phyloP scores from a whole-genome alignment of 2,888 invertebrate species.

The Agrochola macilenta region DNA sequence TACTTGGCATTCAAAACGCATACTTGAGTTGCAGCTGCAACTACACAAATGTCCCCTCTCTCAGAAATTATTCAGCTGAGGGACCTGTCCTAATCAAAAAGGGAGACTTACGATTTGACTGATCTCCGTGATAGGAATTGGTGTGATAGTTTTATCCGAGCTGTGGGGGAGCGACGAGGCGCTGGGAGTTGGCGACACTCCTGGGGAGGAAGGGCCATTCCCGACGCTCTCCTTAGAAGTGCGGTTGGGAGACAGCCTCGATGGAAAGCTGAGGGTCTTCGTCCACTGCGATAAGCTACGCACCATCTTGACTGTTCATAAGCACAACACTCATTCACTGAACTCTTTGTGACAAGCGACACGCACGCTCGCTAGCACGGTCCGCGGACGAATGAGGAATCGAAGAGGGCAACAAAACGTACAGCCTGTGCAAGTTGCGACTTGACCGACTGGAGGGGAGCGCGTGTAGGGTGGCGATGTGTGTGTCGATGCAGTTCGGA shows the following conservation, averaged over 20 bases:
- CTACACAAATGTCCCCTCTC: constrained; percentile 57
- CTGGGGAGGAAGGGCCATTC: constrained; percentile 90
- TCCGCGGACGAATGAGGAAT: constrained; percentile 84
- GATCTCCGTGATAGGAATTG: constrained; percentile 92
- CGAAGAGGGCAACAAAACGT: constrained; percentile 76
- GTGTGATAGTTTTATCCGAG: constrained; percentile 89
- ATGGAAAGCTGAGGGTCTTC: constrained; percentile 97
- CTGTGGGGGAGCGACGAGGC: constrained; percentile 90
- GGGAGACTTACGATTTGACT: constrained; percentile 92
- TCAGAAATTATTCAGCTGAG: constrained; percentile 52
- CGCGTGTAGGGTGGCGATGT: constrained; percentile 69
- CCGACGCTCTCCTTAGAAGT: constrained; percentile 93
- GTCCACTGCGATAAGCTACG: constrained; percentile 97
- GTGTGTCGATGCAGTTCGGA: constrained; percentile 66
- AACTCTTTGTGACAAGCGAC: constrained; percentile 76
- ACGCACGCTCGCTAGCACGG: constrained; percentile 80
- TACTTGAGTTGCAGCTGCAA: constrained; percentile 70
- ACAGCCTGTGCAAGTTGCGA: constrained; percentile 85
- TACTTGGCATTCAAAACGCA: constrained; percentile 76
- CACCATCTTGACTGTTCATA: constrained; percentile 93
- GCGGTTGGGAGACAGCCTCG: constrained; percentile 95
- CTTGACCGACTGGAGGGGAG: constrained; percentile 77
- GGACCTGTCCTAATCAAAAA: constrained; percentile 55
- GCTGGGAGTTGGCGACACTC: constrained; percentile 92
- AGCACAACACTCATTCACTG: constrained; percentile 87